A percentile compares a stretch with the other conserved stretches of the same genome.
These are phyloP conservation scores for Drosophila sturtevanti DNA, from an alignment of 1,140 invertebrate genomes.

Conservation along the genomic window DNA sequence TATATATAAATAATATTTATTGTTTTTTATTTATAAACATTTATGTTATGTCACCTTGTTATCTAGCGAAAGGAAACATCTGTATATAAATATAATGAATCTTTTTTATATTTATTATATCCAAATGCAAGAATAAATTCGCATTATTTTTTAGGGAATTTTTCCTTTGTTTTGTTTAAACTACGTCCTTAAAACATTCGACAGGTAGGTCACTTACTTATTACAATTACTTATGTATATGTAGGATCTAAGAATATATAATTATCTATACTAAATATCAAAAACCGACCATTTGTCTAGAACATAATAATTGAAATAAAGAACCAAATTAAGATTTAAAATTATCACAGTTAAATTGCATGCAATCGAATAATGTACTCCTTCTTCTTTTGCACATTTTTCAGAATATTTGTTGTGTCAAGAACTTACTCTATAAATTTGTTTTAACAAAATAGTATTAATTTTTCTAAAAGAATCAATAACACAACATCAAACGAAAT, in stretches of 20 bases:
- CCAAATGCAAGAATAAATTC: constrained; percentile 51
- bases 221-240: constrained; percentile 45
- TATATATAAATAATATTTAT: constrained; percentile 40
- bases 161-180: constrained; percentile 14
- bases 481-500: background rate
- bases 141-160: constrained; percentile 2
- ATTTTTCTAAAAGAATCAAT: background rate
- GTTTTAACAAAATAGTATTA: constrained; percentile 58
- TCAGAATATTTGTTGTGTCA: constrained; percentile 4
- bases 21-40: constrained; percentile 39
- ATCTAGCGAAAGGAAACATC: constrained; percentile 14
- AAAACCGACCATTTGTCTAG: constrained; percentile 62
- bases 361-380: constrained; percentile 59
- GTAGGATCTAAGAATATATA: constrained; percentile 43
- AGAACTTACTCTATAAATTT: constrained; percentile 29
- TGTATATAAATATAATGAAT: constrained; percentile 41
- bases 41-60: constrained; percentile 37
- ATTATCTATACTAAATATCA: constrained; percentile 51
- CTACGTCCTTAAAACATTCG: constrained; percentile 9
- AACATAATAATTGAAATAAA: constrained; percentile 54
- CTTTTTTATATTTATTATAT: background rate
- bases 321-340: constrained; percentile 60
- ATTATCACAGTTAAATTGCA: constrained; percentile 81
- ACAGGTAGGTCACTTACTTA: constrained; percentile 38
- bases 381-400: background rate